Evolutionary conservation across 2,113 vertebrate species (phyloP).

Genomic region (Megalops atlanticus): DNA sequence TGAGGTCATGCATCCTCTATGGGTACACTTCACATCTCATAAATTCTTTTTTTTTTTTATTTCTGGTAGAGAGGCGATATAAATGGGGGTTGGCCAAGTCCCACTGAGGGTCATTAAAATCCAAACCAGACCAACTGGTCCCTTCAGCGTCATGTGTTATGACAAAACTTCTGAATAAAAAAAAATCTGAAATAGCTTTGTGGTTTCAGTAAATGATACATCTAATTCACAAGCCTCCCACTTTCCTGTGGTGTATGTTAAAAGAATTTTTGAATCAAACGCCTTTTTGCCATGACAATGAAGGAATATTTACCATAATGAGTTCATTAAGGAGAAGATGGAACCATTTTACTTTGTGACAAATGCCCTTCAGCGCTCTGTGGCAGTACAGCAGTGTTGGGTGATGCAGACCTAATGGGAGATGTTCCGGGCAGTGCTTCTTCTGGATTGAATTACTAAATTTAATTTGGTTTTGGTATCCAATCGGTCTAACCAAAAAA

Average conservation of each 20-base stretch:
- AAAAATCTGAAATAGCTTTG: slow-evolving; percentile 23
- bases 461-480: no score
- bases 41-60: slow-evolving; percentile 36
- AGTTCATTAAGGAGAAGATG: not conserved
- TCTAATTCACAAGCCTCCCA: slow-evolving; percentile 36
- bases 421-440: no score
- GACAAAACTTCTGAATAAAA: slow-evolving; percentile 50
- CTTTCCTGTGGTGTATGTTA: not conserved
- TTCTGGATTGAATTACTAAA: no score
- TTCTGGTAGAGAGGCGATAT: not conserved
- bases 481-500: no score
- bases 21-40: slow-evolving; percentile 48
- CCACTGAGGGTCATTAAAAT: slow-evolving; percentile 61
- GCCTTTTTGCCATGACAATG: slow-evolving; percentile 33
- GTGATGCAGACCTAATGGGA: not conserved
- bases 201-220: slow-evolving; percentile 40
- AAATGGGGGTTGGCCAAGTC: slow-evolving; percentile 34
- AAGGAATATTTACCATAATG: slow-evolving; percentile 26
- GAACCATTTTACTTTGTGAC: not conserved
- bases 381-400: not conserved
- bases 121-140: slow-evolving; percentile 42
- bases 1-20: slow-evolving; percentile 57
- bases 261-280: slow-evolving; percentile 22
- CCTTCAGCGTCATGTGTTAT: slow-evolving; percentile 50
- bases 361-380: not conserved